phyloP scores from a whole-genome alignment of 1,140 invertebrate genomes.

The Eupeodes corollae region DNA sequence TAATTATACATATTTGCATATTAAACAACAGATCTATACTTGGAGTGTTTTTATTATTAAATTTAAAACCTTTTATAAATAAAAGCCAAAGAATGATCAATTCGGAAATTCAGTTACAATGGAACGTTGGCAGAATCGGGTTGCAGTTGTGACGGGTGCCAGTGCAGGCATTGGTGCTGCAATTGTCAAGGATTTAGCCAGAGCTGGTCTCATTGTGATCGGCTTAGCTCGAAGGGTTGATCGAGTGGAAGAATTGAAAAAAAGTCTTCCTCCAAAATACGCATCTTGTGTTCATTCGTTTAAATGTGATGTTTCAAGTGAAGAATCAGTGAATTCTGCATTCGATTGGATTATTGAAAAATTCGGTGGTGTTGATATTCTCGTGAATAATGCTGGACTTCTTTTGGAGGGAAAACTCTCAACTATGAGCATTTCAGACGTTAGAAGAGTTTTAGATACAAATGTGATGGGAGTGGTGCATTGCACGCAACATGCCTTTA shows the following conservation, averaged over 20 bases:
- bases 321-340: slow-evolving; percentile 50
- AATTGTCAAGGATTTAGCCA: slow-evolving; percentile 43
- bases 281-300: slow-evolving; percentile 39
- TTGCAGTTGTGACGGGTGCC: slow-evolving; percentile 62
- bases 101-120: slow-evolving; percentile 30
- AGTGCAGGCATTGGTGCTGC: slow-evolving; percentile 58
- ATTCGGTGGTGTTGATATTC: slow-evolving; percentile 52
- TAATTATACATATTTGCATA: too few relatives aligned
- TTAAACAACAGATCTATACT: too few relatives aligned
- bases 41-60: too few relatives aligned
- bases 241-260: slow-evolving; percentile 41
- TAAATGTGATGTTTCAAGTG: slow-evolving; percentile 54
- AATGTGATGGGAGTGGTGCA: slow-evolving; percentile 56
- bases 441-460: slow-evolving; percentile 48
- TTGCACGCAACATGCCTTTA: slow-evolving; percentile 53
- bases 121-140: slow-evolving; percentile 53
- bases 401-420: slow-evolving; percentile 33
- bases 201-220: slow-evolving; percentile 52
- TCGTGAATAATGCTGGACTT: slow-evolving; percentile 65
- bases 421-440: slow-evolving; percentile 25
- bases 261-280: slow-evolving; percentile 10
- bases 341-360: slow-evolving; percentile 51
- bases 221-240: slow-evolving; percentile 54
- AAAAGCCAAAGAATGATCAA: too few relatives aligned
- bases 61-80: too few relatives aligned